Conservation (phyloP, 2,797 vertebrate genomes). For the Eidolon dupreanum region DNA sequence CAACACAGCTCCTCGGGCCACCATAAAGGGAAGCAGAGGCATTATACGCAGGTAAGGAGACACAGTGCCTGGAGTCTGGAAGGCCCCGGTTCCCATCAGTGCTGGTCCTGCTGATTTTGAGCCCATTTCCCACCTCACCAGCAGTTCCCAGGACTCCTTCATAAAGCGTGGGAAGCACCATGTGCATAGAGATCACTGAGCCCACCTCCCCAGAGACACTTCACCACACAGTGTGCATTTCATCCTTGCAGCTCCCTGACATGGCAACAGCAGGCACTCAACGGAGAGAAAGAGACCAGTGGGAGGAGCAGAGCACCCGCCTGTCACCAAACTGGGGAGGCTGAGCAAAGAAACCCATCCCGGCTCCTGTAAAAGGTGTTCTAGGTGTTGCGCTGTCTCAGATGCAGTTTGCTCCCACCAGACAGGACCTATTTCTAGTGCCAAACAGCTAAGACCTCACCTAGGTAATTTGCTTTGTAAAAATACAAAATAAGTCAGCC, state of each 20-base stretch:
- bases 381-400: background rate
- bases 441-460: background rate
- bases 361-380: background rate
- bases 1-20: background rate
- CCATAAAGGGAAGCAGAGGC: background rate
- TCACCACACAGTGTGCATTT: background rate
- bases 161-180: background rate
- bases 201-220: background rate
- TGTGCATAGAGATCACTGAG: background rate
- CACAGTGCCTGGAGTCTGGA: background rate
- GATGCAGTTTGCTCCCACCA: background rate
- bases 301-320: background rate
- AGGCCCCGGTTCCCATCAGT: background rate
- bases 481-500: background rate
- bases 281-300: background rate
- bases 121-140: background rate
- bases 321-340: background rate
- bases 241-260: background rate
- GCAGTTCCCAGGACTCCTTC: background rate
- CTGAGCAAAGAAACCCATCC: background rate
- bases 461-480: slow-evolving; percentile 29
- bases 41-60: too few relatives aligned
- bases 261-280: background rate
- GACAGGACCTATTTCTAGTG: background rate
- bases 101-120: background rate